A percentile compares a stretch with the other conserved stretches of the same genome.
Evolutionary conservation across 2,797 vertebrate genomes (phyloP).

Genomic region (Mus caroli): DNA sequence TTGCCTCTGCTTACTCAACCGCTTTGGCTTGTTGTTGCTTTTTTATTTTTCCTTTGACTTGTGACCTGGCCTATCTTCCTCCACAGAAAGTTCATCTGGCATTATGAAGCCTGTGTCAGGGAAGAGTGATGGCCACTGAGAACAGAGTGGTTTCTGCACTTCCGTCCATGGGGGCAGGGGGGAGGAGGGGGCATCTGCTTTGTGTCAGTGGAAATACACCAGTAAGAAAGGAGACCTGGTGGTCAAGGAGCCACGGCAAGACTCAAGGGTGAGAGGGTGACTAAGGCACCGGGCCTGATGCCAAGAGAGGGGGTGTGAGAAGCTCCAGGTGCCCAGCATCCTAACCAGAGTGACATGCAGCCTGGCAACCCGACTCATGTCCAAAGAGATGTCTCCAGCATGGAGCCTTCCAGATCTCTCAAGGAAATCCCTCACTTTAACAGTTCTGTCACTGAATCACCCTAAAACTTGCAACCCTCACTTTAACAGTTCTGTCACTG

Average conservation of each 20-base stretch:
- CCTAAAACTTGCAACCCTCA: background rate
- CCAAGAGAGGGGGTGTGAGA: background rate
- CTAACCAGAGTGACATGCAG: background rate
- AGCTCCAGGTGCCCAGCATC: background rate
- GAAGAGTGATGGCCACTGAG: background rate
- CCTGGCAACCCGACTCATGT: background rate
- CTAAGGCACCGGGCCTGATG: background rate
- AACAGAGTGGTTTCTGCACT: background rate
- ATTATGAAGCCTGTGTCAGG: background rate
- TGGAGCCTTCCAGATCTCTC: background rate
- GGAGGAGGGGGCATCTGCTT: background rate
- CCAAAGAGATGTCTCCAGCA: background rate
- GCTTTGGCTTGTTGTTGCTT: background rate
- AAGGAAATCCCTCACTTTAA: slow-evolving; percentile 16
- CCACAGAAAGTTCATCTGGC: slow-evolving; percentile 11
- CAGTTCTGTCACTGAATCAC: background rate
- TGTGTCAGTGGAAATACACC: background rate
- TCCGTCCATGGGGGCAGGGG: background rate
- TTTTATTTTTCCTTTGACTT: slow-evolving; percentile 45
- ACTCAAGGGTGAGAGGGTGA: background rate
- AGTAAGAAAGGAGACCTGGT: background rate
- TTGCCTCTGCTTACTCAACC: background rate
- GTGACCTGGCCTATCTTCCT: slow-evolving; percentile 4
- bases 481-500: background rate
- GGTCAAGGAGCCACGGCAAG: background rate